phyloP scores from a whole-genome alignment of 23 tunicate species.

The Diplosoma virens region DNA sequence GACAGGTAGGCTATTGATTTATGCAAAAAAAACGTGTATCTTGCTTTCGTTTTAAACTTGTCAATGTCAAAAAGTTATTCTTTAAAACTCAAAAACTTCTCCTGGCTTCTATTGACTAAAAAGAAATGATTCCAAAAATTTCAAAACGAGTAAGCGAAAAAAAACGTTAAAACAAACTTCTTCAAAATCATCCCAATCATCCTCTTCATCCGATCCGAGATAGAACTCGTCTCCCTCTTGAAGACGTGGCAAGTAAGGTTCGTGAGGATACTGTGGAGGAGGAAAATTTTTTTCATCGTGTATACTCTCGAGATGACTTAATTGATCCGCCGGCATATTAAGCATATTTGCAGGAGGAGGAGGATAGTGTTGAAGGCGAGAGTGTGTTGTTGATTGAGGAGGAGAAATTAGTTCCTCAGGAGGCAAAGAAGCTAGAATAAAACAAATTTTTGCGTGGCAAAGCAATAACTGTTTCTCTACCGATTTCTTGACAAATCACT shows the following conservation, averaged over 20 bases:
- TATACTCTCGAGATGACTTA: not conserved
- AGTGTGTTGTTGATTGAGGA: not conserved
- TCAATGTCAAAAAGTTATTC: no score
- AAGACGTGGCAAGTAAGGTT: slow-evolving; percentile 22
- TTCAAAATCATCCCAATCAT: slow-evolving; percentile 87
- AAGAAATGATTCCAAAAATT: no score
- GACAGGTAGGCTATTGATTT: no score
- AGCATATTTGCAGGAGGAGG: slow-evolving; percentile 20
- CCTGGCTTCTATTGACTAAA: no score
- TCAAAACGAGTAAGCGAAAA: no score
- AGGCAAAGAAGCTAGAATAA: slow-evolving; percentile 4
- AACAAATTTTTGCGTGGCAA: not conserved
- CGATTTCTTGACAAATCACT: not conserved
- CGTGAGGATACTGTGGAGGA: slow-evolving; percentile 31
- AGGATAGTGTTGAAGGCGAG: not conserved
- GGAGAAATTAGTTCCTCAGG: slow-evolving; percentile 7
- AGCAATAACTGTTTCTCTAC: not conserved
- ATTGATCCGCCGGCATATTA: not conserved
- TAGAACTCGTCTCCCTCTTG: slow-evolving; percentile 9
- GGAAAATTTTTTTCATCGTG: slow-evolving; percentile 1
- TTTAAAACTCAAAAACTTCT: no score
- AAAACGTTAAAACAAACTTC: slow-evolving; percentile 30
- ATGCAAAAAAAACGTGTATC: no score
- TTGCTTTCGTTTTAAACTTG: no score
- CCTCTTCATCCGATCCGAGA: slow-evolving; percentile 74